Conservation (phyloP, 2,113 vertebrate species). For the Centropus unirufus region DNA sequence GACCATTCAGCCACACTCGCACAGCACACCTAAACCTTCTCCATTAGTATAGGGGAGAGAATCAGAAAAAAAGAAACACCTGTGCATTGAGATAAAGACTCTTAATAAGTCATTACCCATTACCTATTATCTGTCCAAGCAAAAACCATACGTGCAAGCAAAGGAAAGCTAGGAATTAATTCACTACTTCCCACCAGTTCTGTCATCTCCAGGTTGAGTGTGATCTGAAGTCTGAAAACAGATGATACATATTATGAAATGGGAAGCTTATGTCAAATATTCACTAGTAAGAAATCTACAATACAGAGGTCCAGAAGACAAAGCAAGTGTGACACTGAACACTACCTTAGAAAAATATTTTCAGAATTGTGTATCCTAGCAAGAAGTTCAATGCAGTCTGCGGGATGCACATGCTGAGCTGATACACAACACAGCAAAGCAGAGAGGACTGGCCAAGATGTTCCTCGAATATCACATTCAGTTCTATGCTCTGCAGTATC, state of each 20-base stretch:
- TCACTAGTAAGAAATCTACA: background rate
- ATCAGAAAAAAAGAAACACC: no score
- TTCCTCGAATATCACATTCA: background rate
- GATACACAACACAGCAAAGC: background rate
- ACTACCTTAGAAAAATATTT: background rate
- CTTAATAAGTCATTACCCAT: no score
- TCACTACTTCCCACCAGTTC: no score
- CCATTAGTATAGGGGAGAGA: no score
- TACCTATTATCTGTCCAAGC: no score
- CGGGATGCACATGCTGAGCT: background rate
- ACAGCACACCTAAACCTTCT: no score
- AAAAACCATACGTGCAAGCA: no score
- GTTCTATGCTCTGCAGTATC: background rate
- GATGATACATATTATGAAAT: background rate
- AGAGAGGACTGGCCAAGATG: background rate
- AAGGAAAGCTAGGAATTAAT: no score
- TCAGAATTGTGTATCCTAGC: background rate
- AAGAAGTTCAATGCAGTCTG: background rate
- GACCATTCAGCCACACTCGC: no score
- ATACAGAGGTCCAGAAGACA: background rate
- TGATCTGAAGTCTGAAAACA: background rate
- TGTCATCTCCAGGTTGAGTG: no score
- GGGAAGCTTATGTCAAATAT: background rate
- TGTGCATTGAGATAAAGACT: no score
- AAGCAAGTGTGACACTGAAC: background rate